Evolutionary conservation across 2,113 vertebrate species (phyloP), one percentile per base, ranked within the genome.

Genomic region (Taxidea taxus): DNA sequence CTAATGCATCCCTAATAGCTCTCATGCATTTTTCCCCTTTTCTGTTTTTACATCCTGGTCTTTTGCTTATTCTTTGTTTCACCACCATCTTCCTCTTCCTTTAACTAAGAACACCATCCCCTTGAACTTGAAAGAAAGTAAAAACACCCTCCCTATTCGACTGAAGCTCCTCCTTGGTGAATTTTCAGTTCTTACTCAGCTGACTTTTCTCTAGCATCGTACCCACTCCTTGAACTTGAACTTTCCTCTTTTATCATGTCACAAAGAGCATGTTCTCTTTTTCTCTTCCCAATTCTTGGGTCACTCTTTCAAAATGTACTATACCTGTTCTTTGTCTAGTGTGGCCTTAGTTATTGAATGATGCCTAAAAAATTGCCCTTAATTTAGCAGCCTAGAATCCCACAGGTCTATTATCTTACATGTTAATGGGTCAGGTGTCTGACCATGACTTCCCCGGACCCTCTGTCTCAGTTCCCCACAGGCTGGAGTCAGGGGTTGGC

Each of bases 1-100:
- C 1, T 34, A 14, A 8, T 2, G 9, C 34, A 9, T 44, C n/a
- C 47, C 29, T 1, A 1, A 0, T 2, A 4, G 8, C 15, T 44
- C 42, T 31, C 16, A 0, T 6, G n/a, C 83, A 27, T 8, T 39
- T 39, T 11, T 11, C n/a, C 3, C 2, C 12, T 21, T 2, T 42
- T 83, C n/a, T 29, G 3, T 51, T 18, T 83, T 12, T 6, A 3
- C 12, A 18, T 20, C 12, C 4, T 5, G 23, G 18, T 44, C 10
- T 25, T 64, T 54, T 23, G n/a, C 27, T 8, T 34, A 0, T 20
- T 20, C 3, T 15, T 58, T 20, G 9, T 27, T 42, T 51, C 25
- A 21, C 10, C 13, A 23, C 8, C 74, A 4, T 8, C 47, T 44
- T 10, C 25, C 3, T 72, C 37, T 93, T 25, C 27, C 56, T 86